Evolutionary conservation across 2,888 invertebrate genomes (phyloP).

Genomic region (Gryllus longicercus): DNA sequence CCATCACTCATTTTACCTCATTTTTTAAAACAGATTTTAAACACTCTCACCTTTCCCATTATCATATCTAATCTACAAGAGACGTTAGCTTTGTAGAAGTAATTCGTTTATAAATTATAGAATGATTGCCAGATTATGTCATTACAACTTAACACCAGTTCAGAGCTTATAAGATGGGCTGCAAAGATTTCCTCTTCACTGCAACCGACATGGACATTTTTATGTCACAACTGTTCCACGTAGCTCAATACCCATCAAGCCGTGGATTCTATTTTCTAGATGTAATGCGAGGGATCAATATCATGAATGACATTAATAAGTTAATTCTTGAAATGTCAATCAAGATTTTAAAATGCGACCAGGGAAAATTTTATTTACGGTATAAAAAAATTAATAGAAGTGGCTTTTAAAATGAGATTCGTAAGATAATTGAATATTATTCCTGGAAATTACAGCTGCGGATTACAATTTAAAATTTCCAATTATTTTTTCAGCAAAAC

Average conservation of each 20-base stretch:
- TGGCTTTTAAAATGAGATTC: background rate
- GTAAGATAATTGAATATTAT: conserved; percentile 17
- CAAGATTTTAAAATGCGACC: background rate
- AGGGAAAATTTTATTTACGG: background rate
- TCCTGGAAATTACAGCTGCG: background rate
- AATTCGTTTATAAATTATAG: too few relatives aligned
- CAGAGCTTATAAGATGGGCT: background rate
- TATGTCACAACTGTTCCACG: background rate
- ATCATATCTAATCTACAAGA: too few relatives aligned
- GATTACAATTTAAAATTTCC: conserved; percentile 9
- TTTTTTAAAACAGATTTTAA: too few relatives aligned
- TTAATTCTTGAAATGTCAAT: conserved; percentile 17
- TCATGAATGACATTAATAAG: conserved; percentile 8
- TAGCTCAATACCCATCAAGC: background rate
- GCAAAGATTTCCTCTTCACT: background rate
- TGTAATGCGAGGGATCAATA: conserved; percentile 1
- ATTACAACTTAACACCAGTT: too few relatives aligned
- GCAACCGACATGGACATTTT: background rate
- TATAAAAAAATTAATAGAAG: background rate
- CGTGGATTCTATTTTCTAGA: background rate
- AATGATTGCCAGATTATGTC: too few relatives aligned
- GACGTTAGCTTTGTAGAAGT: too few relatives aligned
- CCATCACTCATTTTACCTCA: too few relatives aligned
- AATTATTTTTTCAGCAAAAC: conserved; percentile 10
- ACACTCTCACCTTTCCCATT: too few relatives aligned